Evolutionary conservation across 2,888 invertebrate genomes (phyloP).

Genomic region (Teleogryllus oceanicus): DNA sequence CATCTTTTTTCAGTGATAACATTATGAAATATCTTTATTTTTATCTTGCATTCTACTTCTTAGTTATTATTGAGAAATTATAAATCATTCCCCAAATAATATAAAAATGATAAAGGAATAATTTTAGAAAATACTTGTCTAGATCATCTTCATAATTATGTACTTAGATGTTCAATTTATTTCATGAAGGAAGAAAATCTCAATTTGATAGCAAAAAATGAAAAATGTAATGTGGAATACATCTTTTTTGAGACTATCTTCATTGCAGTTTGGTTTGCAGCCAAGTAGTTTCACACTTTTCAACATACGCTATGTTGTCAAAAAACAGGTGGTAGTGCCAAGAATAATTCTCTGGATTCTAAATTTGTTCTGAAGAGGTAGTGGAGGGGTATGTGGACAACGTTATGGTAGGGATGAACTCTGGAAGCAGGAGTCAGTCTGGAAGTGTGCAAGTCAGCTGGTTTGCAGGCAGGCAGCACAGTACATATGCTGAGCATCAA

Average conservation of each 20-base stretch:
- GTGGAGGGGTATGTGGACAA: constrained; percentile 21
- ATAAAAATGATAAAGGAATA: no score
- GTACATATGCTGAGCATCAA: background rate
- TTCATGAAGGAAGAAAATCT: no score
- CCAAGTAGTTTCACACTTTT: constrained; percentile 26
- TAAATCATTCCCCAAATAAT: no score
- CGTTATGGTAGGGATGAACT: constrained; percentile 12
- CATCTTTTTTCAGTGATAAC: no score
- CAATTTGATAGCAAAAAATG: no score
- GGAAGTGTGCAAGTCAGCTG: constrained; percentile 23
- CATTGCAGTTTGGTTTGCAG: constrained; percentile 7
- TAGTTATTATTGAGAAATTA: no score
- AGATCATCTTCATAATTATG: no score
- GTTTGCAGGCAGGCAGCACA: background rate
- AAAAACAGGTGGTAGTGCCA: constrained; percentile 35
- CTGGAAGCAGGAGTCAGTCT: constrained; percentile 4
- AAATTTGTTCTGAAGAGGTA: constrained; percentile 35
- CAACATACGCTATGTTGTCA: constrained; percentile 36
- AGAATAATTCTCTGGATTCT: constrained; percentile 38
- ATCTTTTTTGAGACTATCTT: background rate
- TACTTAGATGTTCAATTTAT: no score
- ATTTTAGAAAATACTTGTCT: no score
- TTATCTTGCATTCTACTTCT: no score
- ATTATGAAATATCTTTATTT: no score
- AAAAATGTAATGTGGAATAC: background rate